phyloP scores from a whole-genome alignment of 2,113 vertebrate genomes.

The Hippocampus mohnikei region DNA sequence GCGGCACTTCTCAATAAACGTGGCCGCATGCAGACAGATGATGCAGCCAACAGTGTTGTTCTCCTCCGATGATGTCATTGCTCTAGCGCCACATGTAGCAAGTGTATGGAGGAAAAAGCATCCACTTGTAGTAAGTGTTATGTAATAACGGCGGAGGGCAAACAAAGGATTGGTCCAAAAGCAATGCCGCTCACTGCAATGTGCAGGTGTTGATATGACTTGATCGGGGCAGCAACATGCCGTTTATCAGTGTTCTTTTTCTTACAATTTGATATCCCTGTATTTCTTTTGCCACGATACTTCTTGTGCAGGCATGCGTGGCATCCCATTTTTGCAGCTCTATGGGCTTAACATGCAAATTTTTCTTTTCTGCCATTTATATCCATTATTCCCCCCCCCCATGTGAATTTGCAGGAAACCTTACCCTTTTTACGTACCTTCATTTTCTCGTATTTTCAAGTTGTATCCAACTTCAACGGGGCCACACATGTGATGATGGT shows the following conservation, averaged over 20 bases:
- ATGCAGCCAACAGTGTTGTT: slow-evolving; percentile 28
- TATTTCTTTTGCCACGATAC: background rate
- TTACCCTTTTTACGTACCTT: background rate
- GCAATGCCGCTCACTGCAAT: slow-evolving; percentile 17
- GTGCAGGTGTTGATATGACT: slow-evolving; percentile 7
- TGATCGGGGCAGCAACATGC: background rate
- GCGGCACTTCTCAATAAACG: background rate
- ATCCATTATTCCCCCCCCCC: background rate
- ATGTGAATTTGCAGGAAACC: slow-evolving; percentile 25
- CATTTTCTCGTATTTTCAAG: background rate
- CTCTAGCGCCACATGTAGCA: slow-evolving; percentile 62
- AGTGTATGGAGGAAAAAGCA: slow-evolving; percentile 39
- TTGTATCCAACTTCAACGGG: slow-evolving; percentile 11
- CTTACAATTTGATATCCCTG: background rate
- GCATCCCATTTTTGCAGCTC: slow-evolving; percentile 1
- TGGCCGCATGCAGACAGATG: slow-evolving; percentile 18
- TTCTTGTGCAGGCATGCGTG: background rate
- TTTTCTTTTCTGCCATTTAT: too few relatives aligned
- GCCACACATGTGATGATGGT: slow-evolving; percentile 16
- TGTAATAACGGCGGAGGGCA: slow-evolving; percentile 54
- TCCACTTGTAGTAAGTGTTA: slow-evolving; percentile 70
- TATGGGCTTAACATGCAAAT: slow-evolving; percentile 4
- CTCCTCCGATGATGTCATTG: slow-evolving; percentile 71
- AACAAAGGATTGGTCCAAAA: slow-evolving; percentile 42
- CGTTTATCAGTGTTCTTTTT: background rate